phyloP scores from a whole-genome alignment of 1,140 invertebrate genomes.

The Drosophila persimilis region DNA sequence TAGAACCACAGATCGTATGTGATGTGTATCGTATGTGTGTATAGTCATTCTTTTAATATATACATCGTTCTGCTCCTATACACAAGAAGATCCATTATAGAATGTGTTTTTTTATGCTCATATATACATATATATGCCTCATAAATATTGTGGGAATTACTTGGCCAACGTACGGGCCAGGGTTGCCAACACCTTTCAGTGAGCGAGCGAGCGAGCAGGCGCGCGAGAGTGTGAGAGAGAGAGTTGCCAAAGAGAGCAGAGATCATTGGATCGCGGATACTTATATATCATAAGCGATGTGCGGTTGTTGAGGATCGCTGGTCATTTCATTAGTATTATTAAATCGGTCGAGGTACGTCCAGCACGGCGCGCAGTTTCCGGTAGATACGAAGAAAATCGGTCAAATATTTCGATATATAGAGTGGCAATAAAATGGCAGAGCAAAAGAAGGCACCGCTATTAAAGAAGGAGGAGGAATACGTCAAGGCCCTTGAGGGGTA shows the following conservation, averaged over 20 bases:
- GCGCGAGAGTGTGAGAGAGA: neutral
- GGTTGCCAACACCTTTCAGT: conserved; percentile 48
- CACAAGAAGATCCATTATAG: conserved; percentile 65
- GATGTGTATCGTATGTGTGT: conserved; percentile 13
- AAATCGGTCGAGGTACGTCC: conserved; percentile 80
- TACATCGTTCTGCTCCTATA: conserved; percentile 16
- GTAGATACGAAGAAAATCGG: conserved; percentile 55
- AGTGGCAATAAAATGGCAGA: conserved; percentile 70
- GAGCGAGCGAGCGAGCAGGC: conserved; percentile 5
- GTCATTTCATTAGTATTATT: conserved; percentile 81
- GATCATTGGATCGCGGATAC: conserved; percentile 30
- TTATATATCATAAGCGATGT: conserved; percentile 56
- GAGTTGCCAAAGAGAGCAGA: neutral
- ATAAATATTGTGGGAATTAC: conserved; percentile 77
- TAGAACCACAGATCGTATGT: conserved; percentile 4
- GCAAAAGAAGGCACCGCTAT: conserved; percentile 80
- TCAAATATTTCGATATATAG: conserved; percentile 1
- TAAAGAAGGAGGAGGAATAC: conserved; percentile 80
- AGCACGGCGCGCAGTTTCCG: conserved; percentile 77
- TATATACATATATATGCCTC: conserved; percentile 44
- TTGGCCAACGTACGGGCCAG: conserved; percentile 62
- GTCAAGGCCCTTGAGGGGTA: conserved; percentile 81
- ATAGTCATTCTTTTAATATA: conserved; percentile 19
- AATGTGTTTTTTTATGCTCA: conserved; percentile 74
- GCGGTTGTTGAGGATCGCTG: conserved; percentile 42